phyloP scores from a whole-genome alignment of 1,140 invertebrate genomes.

The Antheraea mylitta region DNA sequence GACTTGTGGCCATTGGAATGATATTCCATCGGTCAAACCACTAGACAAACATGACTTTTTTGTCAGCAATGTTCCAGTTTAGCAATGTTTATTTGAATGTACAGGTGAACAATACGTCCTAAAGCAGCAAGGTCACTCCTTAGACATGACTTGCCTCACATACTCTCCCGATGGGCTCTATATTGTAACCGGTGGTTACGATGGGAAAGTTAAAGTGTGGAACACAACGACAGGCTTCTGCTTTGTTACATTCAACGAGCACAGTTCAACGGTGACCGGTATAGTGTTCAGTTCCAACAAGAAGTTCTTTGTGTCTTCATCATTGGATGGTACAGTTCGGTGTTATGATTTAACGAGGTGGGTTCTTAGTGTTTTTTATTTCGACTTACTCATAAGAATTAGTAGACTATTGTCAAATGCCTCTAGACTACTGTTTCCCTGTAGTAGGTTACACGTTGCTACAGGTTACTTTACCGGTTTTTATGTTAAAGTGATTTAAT shows the following conservation, averaged over 20 bases:
- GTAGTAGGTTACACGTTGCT: no score
- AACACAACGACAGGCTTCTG: constrained; percentile 94
- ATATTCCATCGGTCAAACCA: no score
- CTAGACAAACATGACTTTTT: no score
- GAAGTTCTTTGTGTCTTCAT: constrained; percentile 94
- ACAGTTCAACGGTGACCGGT: constrained; percentile 89
- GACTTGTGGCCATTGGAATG: no score
- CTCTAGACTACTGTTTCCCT: no score
- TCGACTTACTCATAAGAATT: not conserved
- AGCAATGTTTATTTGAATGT: constrained; percentile 13
- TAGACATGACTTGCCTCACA: constrained; percentile 91
- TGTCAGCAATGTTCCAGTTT: no score
- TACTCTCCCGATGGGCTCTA: constrained; percentile 96
- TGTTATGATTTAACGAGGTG: constrained; percentile 95
- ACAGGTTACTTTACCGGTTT: no score
- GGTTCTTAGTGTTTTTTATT: not conserved
- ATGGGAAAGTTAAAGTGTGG: constrained; percentile 98
- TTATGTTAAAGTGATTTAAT: no score
- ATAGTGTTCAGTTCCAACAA: constrained; percentile 94
- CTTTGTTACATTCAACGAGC: constrained; percentile 96
- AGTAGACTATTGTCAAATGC: no score
- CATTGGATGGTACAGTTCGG: constrained; percentile 96
- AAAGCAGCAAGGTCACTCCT: constrained; percentile 97
- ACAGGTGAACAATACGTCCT: constrained; percentile 95
- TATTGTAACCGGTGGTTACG: constrained; percentile 95